A percentile compares a stretch with the other conserved stretches of the same genome.
Evolutionary conservation across 2,113 vertebrate species (phyloP).

Genomic region (Echinops telfairi): DNA sequence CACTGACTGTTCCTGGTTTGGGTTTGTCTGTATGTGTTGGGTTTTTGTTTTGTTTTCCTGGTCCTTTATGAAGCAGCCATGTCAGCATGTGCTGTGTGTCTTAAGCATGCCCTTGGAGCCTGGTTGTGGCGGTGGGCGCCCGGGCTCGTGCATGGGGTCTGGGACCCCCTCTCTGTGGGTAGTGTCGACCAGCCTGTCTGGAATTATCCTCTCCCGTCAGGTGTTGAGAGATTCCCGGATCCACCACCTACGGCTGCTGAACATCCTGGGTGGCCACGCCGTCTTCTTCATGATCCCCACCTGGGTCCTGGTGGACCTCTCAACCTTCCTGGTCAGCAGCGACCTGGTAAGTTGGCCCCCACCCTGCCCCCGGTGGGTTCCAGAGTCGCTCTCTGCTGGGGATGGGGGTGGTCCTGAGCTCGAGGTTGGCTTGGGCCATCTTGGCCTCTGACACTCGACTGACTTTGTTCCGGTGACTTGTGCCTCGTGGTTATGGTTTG

Average conservation of each 20-base stretch:
- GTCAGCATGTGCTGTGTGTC: not conserved
- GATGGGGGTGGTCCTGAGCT: not conserved
- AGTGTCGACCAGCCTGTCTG: not conserved
- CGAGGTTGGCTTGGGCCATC: not conserved
- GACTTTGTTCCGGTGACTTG: too few relatives aligned
- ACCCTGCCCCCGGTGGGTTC: not conserved
- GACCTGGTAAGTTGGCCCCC: conserved; percentile 91
- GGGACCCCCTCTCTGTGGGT: not conserved
- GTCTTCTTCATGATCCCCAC: conserved; percentile 98
- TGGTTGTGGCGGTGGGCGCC: not conserved
- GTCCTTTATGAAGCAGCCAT: not conserved
- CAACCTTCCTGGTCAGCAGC: conserved; percentile 95
- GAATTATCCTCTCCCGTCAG: conserved; percentile 82
- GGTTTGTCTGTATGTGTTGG: too few relatives aligned
- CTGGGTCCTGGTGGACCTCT: conserved; percentile 97
- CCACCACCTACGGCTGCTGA: conserved; percentile 96
- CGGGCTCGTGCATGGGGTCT: not conserved
- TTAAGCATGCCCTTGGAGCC: too few relatives aligned
- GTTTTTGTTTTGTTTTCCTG: not conserved
- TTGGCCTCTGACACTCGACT: not conserved
- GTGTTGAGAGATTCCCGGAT: conserved; percentile 95
- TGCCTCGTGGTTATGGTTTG: too few relatives aligned
- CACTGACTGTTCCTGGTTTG: not conserved
- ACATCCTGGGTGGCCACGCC: conserved; percentile 96
- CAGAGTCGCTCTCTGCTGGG: not conserved